A percentile compares a stretch with the other conserved stretches of the same genome.
Evolutionary conservation across 2,888 invertebrate genomes (phyloP).

Genomic region (Machimus atricapillus): DNA sequence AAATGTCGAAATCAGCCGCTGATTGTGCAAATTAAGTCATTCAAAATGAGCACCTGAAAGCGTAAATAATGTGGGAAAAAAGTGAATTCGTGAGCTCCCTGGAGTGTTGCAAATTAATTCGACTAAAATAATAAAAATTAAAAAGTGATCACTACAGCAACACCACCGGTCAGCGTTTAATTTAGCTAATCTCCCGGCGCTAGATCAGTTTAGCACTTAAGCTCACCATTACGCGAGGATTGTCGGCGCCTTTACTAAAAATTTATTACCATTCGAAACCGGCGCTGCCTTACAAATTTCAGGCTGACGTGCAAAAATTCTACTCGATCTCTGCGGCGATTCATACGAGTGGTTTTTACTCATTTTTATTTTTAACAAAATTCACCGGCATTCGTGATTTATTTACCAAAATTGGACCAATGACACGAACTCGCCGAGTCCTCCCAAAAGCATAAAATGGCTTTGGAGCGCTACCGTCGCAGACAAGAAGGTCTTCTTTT

Average conservation of each 20-base stretch:
- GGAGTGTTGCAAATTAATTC: background rate
- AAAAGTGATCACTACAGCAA: background rate
- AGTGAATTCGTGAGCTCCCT: background rate
- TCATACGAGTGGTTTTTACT: background rate
- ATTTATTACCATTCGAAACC: background rate
- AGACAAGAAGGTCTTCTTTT: background rate
- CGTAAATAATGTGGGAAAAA: background rate
- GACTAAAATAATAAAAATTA: background rate
- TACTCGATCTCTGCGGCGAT: background rate
- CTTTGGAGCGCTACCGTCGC: background rate
- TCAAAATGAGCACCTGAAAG: background rate
- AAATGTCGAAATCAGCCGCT: background rate
- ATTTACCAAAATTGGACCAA: constrained; percentile 20
- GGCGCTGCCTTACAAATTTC: background rate
- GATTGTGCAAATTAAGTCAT: background rate
- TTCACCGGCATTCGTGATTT: constrained; percentile 22
- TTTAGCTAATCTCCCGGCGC: background rate
- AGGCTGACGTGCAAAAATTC: constrained; percentile 6
- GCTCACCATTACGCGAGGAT: background rate
- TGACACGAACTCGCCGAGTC: constrained; percentile 4
- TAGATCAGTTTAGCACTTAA: background rate
- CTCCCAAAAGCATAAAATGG: background rate
- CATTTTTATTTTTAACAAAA: background rate
- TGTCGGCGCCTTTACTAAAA: background rate
- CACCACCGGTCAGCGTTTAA: background rate